Percentiles rank a stretch among this genome's conserved stretches.
phyloP scores from a whole-genome alignment of 2,888 invertebrate species.

The Herminia tarsipennalis region DNA sequence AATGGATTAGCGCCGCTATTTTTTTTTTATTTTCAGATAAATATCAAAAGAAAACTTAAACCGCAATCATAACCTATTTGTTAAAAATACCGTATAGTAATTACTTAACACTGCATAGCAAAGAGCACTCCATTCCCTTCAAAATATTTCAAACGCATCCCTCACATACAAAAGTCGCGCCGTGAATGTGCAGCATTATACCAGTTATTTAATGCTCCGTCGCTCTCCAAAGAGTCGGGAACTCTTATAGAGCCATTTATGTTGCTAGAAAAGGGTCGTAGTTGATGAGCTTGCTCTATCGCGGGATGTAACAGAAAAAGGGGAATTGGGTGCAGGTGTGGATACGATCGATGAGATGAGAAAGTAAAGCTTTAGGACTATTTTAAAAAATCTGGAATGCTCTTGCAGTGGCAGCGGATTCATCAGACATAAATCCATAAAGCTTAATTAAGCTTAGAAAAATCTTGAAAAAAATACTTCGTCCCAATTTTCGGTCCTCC shows the following conservation, averaged over 20 bases:
- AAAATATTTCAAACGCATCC: slow-evolving; percentile 9
- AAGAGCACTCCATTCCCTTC: background rate
- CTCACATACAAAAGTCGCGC: slow-evolving; percentile 38
- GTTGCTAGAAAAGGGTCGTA: slow-evolving; percentile 64
- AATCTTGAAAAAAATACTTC: too few relatives aligned
- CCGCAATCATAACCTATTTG: background rate
- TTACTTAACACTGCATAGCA: background rate
- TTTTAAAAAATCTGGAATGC: background rate
- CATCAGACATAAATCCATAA: too few relatives aligned
- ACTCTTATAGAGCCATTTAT: slow-evolving; percentile 65
- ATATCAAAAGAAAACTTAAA: background rate
- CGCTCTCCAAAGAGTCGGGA: slow-evolving; percentile 65
- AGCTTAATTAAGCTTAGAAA: too few relatives aligned
- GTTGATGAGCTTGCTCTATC: slow-evolving; percentile 61
- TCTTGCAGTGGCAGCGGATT: too few relatives aligned
- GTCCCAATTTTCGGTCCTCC: too few relatives aligned
- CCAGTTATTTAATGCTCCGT: slow-evolving; percentile 75
- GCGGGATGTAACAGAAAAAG: slow-evolving; percentile 31
- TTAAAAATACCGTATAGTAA: background rate
- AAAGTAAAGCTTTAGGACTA: background rate
- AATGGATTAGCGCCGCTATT: too few relatives aligned
- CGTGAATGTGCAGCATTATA: slow-evolving; percentile 62
- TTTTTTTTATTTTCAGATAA: too few relatives aligned
- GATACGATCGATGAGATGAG: slow-evolving; percentile 4
- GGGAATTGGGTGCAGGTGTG: slow-evolving; percentile 40